phyloP scores from a whole-genome alignment of 2,888 invertebrate genomes.

The Andrena dorsata region DNA sequence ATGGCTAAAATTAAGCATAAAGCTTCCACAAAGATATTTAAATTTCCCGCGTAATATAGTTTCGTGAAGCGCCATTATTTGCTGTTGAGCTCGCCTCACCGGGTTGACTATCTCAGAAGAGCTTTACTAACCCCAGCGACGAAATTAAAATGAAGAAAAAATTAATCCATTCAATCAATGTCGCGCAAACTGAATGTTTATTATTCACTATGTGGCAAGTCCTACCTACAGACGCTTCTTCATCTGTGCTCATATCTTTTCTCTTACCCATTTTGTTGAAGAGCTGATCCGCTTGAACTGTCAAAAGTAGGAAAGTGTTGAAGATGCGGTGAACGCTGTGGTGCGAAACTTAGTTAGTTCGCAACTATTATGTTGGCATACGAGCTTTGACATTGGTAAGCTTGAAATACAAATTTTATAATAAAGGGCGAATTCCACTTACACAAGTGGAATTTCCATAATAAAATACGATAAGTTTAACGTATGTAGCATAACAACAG shows the following conservation, averaged over 20 bases:
- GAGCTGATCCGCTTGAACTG: slow-evolving; percentile 7
- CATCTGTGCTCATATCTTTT: slow-evolving; percentile 77
- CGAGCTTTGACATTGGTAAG: slow-evolving; percentile 26
- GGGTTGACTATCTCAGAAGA: slow-evolving; percentile 4
- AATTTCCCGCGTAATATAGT: slow-evolving; percentile 30
- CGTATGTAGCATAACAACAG: too few species aligned
- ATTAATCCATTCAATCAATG: slow-evolving; percentile 18
- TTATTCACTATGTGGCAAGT: slow-evolving; percentile 20
- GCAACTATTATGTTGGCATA: slow-evolving; percentile 3
- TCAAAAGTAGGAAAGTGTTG: slow-evolving; percentile 19
- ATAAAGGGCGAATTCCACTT: not conserved
- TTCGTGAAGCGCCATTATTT: slow-evolving; percentile 15
- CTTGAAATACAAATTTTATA: slow-evolving; percentile 18
- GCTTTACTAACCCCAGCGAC: slow-evolving; percentile 34
- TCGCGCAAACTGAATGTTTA: slow-evolving; percentile 21
- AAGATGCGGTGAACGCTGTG: not conserved
- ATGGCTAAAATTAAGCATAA: slow-evolving; percentile 1
- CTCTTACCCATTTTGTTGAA: slow-evolving; percentile 74
- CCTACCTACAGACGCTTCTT: slow-evolving; percentile 74
- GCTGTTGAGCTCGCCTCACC: not conserved
- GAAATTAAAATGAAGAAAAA: slow-evolving; percentile 20
- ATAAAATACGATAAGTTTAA: too few species aligned
- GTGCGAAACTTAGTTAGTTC: not conserved
- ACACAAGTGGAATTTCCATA: too few species aligned
- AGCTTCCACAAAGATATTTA: not conserved